Conservation (phyloP, 2,113 vertebrate genomes). For the Cettia cetti region DNA sequence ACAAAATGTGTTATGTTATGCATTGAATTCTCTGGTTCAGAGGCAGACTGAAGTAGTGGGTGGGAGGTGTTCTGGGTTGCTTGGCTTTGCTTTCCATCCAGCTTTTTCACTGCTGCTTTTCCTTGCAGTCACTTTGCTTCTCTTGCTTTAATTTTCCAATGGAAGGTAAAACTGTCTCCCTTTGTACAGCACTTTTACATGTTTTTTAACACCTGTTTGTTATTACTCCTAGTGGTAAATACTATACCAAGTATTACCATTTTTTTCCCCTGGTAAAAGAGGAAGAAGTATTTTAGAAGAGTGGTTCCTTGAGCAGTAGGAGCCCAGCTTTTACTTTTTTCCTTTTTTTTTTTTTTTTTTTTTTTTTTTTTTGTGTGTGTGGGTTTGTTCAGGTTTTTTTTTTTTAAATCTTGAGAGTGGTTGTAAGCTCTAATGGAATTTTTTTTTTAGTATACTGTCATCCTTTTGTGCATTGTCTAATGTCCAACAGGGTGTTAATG, state of each 20-base stretch:
- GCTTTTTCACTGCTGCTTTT: not conserved
- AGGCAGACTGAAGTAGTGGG: not conserved
- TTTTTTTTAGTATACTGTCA: not conserved
- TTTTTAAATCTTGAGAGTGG: not conserved
- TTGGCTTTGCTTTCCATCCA: not conserved
- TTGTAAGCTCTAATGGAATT: not conserved
- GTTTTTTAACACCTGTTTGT: not conserved
- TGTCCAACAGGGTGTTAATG: not conserved
- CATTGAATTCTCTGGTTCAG: not conserved
- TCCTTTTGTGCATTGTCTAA: not conserved
- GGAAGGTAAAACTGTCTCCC: not conserved
- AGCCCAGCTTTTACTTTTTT: not conserved
- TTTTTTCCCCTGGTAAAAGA: not conserved
- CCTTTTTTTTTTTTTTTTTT: too few relatives aligned
- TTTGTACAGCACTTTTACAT: not conserved
- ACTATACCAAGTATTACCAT: not conserved
- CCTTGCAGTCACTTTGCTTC: not conserved
- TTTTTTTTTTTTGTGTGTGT: not conserved
- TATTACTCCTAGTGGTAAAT: not conserved
- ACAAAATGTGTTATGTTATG: not conserved
- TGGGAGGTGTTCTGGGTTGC: not conserved
- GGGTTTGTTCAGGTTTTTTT: not conserved
- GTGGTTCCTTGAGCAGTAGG: not conserved
- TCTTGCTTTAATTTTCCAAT: not conserved
- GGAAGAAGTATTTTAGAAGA: not conserved